These are phyloP conservation scores for Micromesistius poutassou DNA, from an alignment of 2,797 vertebrate species.

Conservation along the genomic window DNA sequence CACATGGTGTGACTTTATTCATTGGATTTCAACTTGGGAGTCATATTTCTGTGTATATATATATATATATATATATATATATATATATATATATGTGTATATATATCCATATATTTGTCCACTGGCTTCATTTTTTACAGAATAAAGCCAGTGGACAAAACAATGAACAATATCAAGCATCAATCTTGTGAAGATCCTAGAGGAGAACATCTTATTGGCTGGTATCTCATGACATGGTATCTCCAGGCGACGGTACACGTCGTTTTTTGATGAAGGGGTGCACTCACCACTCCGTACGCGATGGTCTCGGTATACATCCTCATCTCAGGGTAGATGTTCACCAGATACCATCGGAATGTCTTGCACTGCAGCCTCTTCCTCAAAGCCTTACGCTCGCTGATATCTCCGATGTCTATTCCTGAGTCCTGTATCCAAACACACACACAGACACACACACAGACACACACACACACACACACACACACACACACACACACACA, in stretches of 20 bases:
- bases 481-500: slow-evolving; percentile 21
- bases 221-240: neutral
- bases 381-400: slow-evolving; percentile 90
- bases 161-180: neutral
- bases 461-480: slow-evolving; percentile 16
- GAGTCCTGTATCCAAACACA: slow-evolving; percentile 78
- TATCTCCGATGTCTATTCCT: slow-evolving; percentile 93
- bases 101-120: too few species aligned
- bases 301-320: slow-evolving; percentile 93
- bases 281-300: slow-evolving; percentile 91
- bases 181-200: neutral
- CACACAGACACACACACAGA: slow-evolving; percentile 15
- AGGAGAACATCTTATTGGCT: neutral
- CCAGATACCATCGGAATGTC: slow-evolving; percentile 97
- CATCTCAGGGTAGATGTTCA: slow-evolving; percentile 97
- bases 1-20: neutral
- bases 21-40: neutral
- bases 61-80: too few species aligned
- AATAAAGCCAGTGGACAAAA: neutral
- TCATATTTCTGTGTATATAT: neutral
- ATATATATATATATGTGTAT: too few species aligned
- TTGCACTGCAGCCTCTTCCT: slow-evolving; percentile 94
- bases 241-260: slow-evolving; percentile 28
- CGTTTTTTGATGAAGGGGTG: slow-evolving; percentile 27
- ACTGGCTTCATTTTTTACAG: neutral